A percentile compares a stretch with the other conserved stretches of the same genome.
Evolutionary conservation across 1,140 invertebrate genomes (phyloP).

Genomic region (Plodia interpunctella): DNA sequence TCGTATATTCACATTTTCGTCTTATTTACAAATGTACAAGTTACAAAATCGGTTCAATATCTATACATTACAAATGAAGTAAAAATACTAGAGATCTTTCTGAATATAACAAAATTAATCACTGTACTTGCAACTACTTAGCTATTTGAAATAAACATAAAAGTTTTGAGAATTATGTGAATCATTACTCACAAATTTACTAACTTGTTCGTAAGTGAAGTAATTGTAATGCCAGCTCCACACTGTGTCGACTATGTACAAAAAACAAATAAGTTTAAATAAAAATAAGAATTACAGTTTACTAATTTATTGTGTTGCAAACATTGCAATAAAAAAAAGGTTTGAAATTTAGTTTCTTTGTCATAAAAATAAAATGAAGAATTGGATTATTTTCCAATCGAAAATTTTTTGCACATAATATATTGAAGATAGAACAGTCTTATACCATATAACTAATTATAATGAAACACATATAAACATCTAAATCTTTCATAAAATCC

Average conservation of each 20-base stretch:
- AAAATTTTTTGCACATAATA: background rate
- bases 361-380: background rate
- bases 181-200: too few relatives aligned
- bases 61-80: background rate
- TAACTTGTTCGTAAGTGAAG: too few relatives aligned
- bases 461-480: conserved; percentile 44
- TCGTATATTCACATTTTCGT: conserved; percentile 65
- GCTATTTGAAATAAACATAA: too few relatives aligned
- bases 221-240: too few relatives aligned
- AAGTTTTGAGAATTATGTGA: too few relatives aligned
- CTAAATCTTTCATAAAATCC: conserved; percentile 53
- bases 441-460: conserved; percentile 26
- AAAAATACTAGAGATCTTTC: background rate
- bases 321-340: too few relatives aligned
- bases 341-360: background rate
- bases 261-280: too few relatives aligned
- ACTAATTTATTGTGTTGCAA: too few relatives aligned
- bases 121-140: too few relatives aligned
- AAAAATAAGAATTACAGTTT: too few relatives aligned
- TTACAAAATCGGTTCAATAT: conserved; percentile 15
- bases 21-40: conserved; percentile 66
- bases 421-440: conserved; percentile 31
- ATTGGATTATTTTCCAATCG: too few relatives aligned
- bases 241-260: too few relatives aligned
- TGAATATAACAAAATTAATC: background rate